Evolutionary conservation across 2,888 invertebrate species (phyloP).

Genomic region (Sycophila texana): DNA sequence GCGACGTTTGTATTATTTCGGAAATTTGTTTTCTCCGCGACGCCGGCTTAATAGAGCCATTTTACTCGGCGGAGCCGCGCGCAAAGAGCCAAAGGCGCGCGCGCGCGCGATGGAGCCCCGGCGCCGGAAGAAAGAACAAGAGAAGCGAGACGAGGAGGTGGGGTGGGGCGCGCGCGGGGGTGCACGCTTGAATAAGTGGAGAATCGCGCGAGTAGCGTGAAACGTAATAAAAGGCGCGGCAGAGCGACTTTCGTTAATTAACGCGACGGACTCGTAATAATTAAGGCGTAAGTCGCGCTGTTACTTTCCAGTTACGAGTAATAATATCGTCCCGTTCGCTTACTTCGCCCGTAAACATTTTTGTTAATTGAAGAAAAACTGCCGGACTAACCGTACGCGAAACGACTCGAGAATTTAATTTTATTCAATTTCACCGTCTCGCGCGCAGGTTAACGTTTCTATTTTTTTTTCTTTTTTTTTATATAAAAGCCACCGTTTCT

Average conservation of each 20-base stretch:
- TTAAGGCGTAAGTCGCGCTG: constrained; percentile 50
- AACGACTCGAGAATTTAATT: constrained; percentile 52
- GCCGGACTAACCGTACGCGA: neutral
- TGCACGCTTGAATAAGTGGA: constrained; percentile 34
- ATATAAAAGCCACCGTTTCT: neutral
- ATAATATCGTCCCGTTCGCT: constrained; percentile 38
- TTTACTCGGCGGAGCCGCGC: neutral
- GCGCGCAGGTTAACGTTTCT: constrained; percentile 25
- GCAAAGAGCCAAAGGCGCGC: constrained; percentile 31
- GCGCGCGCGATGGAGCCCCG: neutral
- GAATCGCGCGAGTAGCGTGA: constrained; percentile 36
- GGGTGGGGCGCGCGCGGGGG: neutral
- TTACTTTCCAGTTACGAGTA: constrained; percentile 49
- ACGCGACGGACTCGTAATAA: constrained; percentile 52
- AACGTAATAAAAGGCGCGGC: constrained; percentile 39
- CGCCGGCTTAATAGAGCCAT: constrained; percentile 33
- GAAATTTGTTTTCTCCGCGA: constrained; percentile 29
- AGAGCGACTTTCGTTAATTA: constrained; percentile 54
- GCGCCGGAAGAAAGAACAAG: neutral
- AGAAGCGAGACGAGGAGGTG: neutral
- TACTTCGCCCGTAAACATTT: constrained; percentile 39
- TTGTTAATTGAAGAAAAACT: constrained; percentile 55
- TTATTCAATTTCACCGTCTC: constrained; percentile 50
- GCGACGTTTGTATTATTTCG: constrained; percentile 4
- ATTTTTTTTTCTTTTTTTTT: constrained; percentile 4